phyloP scores from a whole-genome alignment of 2,888 invertebrate genomes.

The Eugnorisma glareosa region DNA sequence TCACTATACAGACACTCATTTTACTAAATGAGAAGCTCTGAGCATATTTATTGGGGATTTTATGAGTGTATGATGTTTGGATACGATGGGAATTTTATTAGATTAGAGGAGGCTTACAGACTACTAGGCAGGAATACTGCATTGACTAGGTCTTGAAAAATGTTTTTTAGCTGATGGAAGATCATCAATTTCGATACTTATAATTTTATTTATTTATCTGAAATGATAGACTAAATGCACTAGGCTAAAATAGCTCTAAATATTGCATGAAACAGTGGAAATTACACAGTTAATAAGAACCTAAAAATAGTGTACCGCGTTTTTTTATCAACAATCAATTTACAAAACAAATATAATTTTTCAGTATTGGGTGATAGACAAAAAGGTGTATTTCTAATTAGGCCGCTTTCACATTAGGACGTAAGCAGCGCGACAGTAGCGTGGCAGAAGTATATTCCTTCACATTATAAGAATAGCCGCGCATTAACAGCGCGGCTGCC shows the following conservation, averaged over 20 bases:
- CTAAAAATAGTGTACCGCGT: background rate
- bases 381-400: too few relatives aligned
- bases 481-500: too few relatives aligned
- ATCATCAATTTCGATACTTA: background rate
- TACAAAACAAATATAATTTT: background rate
- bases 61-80: constrained; percentile 50
- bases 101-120: background rate
- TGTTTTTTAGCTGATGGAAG: too few relatives aligned
- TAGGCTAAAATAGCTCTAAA: background rate
- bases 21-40: constrained; percentile 72
- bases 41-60: constrained; percentile 74
- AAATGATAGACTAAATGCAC: background rate
- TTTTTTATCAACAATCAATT: background rate
- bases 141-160: too few relatives aligned
- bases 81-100: constrained; percentile 4
- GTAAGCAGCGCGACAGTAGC: too few relatives aligned
- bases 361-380: background rate
- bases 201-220: background rate
- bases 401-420: too few relatives aligned
- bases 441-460: too few relatives aligned
- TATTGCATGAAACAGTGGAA: background rate
- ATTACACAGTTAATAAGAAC: background rate
- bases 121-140: background rate
- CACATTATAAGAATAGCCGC: too few relatives aligned
- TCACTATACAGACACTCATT: constrained; percentile 82